Evolutionary conservation across 92 coral and sea anemone genomes (phyloP), one percentile per base, ranked within the genome.

Genomic region (Nematostella vectensis): DNA sequence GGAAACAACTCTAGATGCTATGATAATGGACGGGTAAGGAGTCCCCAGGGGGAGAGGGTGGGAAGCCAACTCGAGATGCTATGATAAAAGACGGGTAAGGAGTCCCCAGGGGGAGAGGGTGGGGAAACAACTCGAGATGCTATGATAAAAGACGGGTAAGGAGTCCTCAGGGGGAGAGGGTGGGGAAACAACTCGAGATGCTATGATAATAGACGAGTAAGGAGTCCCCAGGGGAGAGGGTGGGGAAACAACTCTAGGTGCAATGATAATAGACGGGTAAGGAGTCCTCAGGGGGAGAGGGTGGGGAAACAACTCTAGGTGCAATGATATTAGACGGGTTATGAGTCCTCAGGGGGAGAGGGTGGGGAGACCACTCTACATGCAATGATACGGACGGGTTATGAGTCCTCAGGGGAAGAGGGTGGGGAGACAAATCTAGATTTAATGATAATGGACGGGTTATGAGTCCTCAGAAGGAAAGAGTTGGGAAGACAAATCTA

Each of bases 321-420:
- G 81, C 81, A 30, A 74, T 74, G 81, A 74, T 74, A 27, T 66
- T 74, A 75, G 81, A 74, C 37, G 81, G 81, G 81, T 73, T 42
- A 55, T 70, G 10, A 26, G 26, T n/a, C n/a, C n/a, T n/a, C n/a
- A n/a, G n/a, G n/a, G n/a, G n/a, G n/a, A n/a, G 81, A 74, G 65
- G 66, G 45, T 65, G 81, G 81, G 27, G 67, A 74, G 53, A 74
- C 81, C 31, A 74, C 81, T 19, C 63, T 74, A 22, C 74, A 74
- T 60, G 81, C 81, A 30, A 74, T 74, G 81, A 74, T 74, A 74
- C 67, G 81, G 81, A 74, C 37, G 81, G 81, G 81, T 73, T 42
- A 55, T 70, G 10, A 26, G 26, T n/a, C n/a, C n/a, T n/a, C n/a
- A n/a, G 9, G 42, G 42, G 42, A 15, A 36, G 15, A 15, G 42